Percentiles rank a stretch among this genome's conserved stretches.
Conservation (phyloP, 2,888 invertebrate species). For the Eupithecia subfuscata region DNA sequence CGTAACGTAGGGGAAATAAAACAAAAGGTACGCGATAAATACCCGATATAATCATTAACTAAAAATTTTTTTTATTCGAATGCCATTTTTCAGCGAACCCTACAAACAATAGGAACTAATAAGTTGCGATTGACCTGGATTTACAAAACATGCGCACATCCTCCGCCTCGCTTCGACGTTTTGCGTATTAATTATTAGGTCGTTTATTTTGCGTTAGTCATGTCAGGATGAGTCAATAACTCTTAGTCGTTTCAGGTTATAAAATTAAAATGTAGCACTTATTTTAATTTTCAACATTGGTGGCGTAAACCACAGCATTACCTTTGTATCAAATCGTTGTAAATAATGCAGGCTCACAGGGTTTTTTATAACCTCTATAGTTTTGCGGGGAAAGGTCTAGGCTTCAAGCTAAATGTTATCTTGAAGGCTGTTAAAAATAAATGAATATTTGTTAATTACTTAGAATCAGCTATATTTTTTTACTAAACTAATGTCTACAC, state of each 20-base stretch:
- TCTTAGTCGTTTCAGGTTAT: neutral
- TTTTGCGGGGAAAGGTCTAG: neutral
- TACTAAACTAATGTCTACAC: too few species aligned
- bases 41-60: too few species aligned
- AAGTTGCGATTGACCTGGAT: constrained; percentile 29
- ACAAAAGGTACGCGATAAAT: too few species aligned
- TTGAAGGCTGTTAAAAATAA: too few species aligned
- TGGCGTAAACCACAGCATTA: neutral
- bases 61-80: neutral
- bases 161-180: constrained; percentile 33
- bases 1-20: too few species aligned
- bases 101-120: constrained; percentile 29
- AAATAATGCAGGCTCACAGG: neutral
- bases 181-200: constrained; percentile 29
- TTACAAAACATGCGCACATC: constrained; percentile 34
- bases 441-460: too few species aligned
- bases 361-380: neutral
- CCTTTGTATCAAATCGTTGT: neutral
- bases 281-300: neutral
- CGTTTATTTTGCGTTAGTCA: constrained; percentile 26
- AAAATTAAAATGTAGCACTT: neutral
- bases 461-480: too few species aligned
- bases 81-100: constrained; percentile 22
- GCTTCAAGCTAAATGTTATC: neutral
- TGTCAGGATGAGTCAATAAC: constrained; percentile 21